Base-by-base conservation (phyloP, 2,888 invertebrate genomes). In the Gibbula magus region DNA sequence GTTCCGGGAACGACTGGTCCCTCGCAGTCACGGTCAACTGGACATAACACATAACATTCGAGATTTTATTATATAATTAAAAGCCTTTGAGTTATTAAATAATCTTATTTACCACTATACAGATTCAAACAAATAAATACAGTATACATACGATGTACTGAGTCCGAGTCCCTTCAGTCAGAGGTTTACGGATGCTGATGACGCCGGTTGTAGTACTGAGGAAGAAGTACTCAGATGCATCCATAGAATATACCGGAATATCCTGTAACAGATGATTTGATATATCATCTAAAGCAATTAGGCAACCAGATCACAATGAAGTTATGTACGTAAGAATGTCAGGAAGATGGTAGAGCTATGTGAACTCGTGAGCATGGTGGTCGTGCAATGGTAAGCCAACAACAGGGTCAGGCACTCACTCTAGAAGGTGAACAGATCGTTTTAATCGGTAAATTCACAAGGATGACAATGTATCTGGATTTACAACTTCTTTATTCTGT, bases 1-100 rank as follows among this genome's bases (percentile, higher is more conserved):
- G 84, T 79, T 87, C 85, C 22, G 89, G 89, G 79, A 84, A 87
- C 2, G 84, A 81, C 45, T 85, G 77, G 77, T 89, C 89, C 18
- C 86, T 67, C 0, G 86, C 86, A 2, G 79, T 79, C 8, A 86
- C 86, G 0, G 81, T 86, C 80, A 88, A 87, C 32, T 84, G 82
- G 10, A 66, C n/a, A 35, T 10, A 56, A 2, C 13, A 56, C 2
- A n/a, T 32, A 8, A 77, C 10, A 29, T 25, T 16, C 3, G 54
- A 18, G 20, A 22, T 56, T 20, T 2, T n/a, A n/a, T n/a, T n/a
- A n/a, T n/a, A n/a, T n/a, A n/a, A n/a, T n/a, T n/a, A n/a, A n/a
- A n/a, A n/a, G n/a, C n/a, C n/a, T n/a, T n/a, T n/a, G n/a, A n/a
- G n/a, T n/a, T n/a, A n/a, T n/a, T n/a, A n/a, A n/a, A n/a, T n/a